Percentiles rank a stretch among this genome's conserved stretches.
These are phyloP conservation scores for Melolontha melolontha DNA, from an alignment of 2,888 invertebrate genomes.

Conservation along the genomic window DNA sequence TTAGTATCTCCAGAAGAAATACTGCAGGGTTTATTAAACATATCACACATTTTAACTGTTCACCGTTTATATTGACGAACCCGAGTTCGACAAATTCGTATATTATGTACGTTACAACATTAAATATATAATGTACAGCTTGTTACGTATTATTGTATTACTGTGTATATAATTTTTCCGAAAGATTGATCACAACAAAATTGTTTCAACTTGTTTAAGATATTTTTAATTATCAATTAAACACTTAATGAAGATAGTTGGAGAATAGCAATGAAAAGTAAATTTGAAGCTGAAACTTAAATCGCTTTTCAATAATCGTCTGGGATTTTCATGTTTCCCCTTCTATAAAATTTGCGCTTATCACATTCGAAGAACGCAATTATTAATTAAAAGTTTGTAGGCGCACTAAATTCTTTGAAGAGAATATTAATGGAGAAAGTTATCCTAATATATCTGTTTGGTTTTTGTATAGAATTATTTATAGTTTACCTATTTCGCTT, in stretches of 20 bases:
- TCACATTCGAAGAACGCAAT: conserved; percentile 15
- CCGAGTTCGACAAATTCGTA: too few relatives aligned
- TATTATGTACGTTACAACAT: too few relatives aligned
- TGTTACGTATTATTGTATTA: too few relatives aligned
- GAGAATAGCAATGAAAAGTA: background rate
- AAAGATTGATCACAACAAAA: too few relatives aligned
- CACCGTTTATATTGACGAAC: too few relatives aligned
- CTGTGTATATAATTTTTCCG: too few relatives aligned
- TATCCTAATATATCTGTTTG: conserved; percentile 25
- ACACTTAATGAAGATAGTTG: conserved; percentile 2
- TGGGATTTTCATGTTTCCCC: background rate
- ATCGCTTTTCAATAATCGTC: conserved; percentile 24
- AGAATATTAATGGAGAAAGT: conserved; percentile 12
- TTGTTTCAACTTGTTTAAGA: too few relatives aligned
- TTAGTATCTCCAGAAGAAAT: too few relatives aligned
- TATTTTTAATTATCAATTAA: conserved; percentile 14
- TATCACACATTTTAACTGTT: too few relatives aligned
- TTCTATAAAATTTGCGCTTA: conserved; percentile 4
- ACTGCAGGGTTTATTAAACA: too few relatives aligned
- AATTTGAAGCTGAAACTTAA: background rate
- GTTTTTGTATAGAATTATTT: background rate
- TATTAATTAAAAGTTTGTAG: conserved; percentile 36
- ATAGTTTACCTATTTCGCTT: background rate
- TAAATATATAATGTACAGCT: too few relatives aligned
- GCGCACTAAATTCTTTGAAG: conserved; percentile 29